Base-by-base conservation (phyloP, 2,888 invertebrate genomes). In the Hyles lineata region DNA sequence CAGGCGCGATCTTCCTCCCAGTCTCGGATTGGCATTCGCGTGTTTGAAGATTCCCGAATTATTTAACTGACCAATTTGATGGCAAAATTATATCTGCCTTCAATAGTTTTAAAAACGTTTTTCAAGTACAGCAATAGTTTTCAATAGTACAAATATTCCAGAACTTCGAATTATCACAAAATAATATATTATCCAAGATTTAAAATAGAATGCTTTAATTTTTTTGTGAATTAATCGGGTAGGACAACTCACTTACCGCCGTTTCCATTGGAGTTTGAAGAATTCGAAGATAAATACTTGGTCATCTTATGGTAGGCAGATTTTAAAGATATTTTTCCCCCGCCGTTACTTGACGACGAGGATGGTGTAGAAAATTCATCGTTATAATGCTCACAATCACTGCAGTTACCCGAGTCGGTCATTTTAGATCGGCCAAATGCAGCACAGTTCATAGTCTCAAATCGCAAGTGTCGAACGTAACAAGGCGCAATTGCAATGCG, bases 231-330 rank as follows among this genome's bases (percentile, higher is more conserved):
- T 43, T 43, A 43, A 43, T 43, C 0, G 43, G 43, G 11, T 43
- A 43, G 11, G 43, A 43, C 43, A 43, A 43, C 23, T 6, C 23
- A 50, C 72, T 70, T 32, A 72, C 74, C 72, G 23, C 62, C 58
- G 32, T 35, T 35, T 29, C 35, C 72, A 23, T 67, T 67, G 23
- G 29, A 19, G 52, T 25, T 21, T 17, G 70, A 70, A n/a, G 50
- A 67, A 67, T 67, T 50, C 9, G 67, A 69, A 32, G 50, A 17
- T 29, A 72, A 52, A 71, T 71, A 72, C 52, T 71, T 74, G 19
- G 74, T 67, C 70, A 74, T 67, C 21, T 72, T 72, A 21, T 59
- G 60, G 29, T 74, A 74, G n/a, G 70, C 70, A 17, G 62, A 62
- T 61, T 35, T 61, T 3, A 73, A 63, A 4, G 52, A 55, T 19